A percentile compares a stretch with the other conserved stretches of the same genome.
These are phyloP conservation scores for Nyctalus aviator DNA, from an alignment of 2,797 vertebrate genomes.

Conservation along the genomic window DNA sequence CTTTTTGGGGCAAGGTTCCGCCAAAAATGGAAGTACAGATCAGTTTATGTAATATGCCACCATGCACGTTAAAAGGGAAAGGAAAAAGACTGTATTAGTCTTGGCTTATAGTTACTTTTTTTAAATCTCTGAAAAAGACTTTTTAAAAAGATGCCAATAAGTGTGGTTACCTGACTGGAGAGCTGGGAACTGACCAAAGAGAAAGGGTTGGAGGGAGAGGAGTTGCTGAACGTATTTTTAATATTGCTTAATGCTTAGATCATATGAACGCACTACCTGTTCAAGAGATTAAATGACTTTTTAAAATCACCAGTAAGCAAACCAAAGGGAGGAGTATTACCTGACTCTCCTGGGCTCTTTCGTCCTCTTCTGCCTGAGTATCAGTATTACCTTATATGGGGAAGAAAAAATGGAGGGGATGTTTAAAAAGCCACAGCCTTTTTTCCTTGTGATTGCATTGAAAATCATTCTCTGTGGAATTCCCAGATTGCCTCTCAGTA, in stretches of 20 bases:
- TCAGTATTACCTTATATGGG: slow-evolving; percentile 89
- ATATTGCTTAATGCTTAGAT: background rate
- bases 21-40: background rate
- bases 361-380: slow-evolving; percentile 92
- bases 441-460: background rate
- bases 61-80: background rate
- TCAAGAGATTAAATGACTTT: background rate
- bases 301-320: background rate
- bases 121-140: background rate
- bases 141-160: background rate
- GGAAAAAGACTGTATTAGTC: background rate
- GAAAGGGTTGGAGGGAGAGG: background rate
- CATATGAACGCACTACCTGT: background rate
- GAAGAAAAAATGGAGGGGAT: background rate
- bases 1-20: too few relatives aligned
- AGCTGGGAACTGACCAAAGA: background rate
- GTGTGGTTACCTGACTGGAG: background rate
- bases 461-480: background rate
- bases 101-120: background rate
- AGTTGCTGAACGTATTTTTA: background rate
- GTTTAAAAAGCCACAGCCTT: background rate
- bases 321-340: slow-evolving; percentile 82
- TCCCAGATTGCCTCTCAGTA: background rate
- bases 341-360: slow-evolving; percentile 95
- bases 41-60: background rate